phyloP scores from a whole-genome alignment of 2,113 vertebrate genomes.

The Melanocharis versteri region DNA sequence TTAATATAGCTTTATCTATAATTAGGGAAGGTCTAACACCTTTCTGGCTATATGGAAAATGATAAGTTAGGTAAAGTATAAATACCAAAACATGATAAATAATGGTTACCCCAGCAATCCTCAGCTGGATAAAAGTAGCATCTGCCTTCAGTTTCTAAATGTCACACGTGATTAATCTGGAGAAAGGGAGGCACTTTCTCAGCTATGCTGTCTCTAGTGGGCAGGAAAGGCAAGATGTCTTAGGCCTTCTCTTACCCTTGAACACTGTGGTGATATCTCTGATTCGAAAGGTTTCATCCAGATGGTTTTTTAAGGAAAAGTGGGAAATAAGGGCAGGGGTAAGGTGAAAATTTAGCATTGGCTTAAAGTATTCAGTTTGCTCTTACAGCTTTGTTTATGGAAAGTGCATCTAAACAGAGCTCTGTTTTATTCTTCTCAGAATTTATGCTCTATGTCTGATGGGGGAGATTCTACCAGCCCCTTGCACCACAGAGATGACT shows the following conservation, averaged over 20 bases:
- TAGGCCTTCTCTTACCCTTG: not conserved
- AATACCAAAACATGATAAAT: slow-evolving; percentile 47
- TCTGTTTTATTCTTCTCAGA: not conserved
- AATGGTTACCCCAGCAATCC: not conserved
- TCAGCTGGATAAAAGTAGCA: slow-evolving; percentile 34
- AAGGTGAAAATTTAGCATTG: not conserved
- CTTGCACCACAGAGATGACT: not conserved
- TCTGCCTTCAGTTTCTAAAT: slow-evolving; percentile 27
- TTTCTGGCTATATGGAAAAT: slow-evolving; percentile 50
- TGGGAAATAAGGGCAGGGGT: not conserved
- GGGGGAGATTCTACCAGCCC: not conserved
- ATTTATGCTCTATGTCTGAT: accelerated
- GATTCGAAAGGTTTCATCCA: not conserved
- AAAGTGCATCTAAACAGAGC: not conserved
- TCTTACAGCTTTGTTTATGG: not conserved
- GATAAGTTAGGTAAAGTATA: slow-evolving; percentile 34
- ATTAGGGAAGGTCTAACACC: slow-evolving; percentile 18
- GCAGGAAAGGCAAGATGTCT: not conserved
- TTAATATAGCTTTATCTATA: slow-evolving; percentile 47
- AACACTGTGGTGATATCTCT: not conserved
- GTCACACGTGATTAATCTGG: not conserved
- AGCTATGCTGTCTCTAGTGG: not conserved
- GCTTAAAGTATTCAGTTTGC: not conserved
- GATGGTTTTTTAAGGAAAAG: not conserved
- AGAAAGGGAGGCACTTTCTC: not conserved